Evolutionary conservation across 2,113 vertebrate genomes (phyloP).

Genomic region (Ibidorhyncha struthersii): DNA sequence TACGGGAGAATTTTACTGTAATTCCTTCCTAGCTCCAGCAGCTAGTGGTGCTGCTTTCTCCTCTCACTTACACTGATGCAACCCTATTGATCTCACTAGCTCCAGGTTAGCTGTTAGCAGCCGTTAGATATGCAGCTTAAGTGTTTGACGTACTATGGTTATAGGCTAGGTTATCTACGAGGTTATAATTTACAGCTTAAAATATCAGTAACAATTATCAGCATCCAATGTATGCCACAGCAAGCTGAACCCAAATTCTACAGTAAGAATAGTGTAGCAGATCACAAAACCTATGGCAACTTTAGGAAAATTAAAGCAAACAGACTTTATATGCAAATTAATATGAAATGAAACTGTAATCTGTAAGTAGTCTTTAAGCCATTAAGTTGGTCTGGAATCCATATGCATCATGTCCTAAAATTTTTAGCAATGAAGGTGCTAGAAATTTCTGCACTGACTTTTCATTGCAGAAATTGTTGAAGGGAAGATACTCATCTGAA

Average conservation of each 20-base stretch:
- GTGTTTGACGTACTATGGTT: neutral
- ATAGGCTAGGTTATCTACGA: neutral
- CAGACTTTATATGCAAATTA: neutral
- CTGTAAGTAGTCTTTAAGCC: neutral
- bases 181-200: neutral
- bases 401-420: neutral
- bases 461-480: neutral
- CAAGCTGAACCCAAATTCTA: neutral
- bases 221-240: neutral
- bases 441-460: neutral
- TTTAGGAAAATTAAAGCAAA: neutral
- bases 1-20: neutral
- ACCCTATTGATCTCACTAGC: neutral
- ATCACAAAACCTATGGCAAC: neutral
- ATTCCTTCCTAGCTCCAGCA: neutral
- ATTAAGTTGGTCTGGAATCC: neutral
- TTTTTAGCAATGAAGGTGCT: neutral
- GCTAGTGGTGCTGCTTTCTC: neutral
- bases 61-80: neutral
- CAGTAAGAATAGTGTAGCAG: neutral
- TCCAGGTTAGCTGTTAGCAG: neutral
- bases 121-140: neutral
- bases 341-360: neutral
- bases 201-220: neutral
- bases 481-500: neutral